Evolutionary conservation across 1,140 invertebrate species (phyloP).

Genomic region (Papilio aristodemus): DNA sequence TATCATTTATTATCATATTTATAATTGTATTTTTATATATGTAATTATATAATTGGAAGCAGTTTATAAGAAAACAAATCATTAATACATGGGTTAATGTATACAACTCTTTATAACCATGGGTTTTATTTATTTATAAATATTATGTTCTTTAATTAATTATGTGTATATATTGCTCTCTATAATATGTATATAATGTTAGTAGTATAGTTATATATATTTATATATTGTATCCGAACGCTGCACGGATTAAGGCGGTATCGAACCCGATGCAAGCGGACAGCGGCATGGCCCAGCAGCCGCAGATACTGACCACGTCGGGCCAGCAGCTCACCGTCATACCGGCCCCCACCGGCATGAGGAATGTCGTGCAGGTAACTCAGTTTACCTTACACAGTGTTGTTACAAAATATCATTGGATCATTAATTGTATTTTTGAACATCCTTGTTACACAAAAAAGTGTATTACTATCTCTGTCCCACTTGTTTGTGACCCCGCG

Average conservation of each 20-base stretch:
- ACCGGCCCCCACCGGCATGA: conserved; percentile 67
- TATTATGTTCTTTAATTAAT: no score
- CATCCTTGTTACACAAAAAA: no score
- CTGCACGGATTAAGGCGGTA: conserved; percentile 68
- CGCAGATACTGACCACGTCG: conserved; percentile 64
- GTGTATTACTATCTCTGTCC: no score
- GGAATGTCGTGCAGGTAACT: conserved; percentile 73
- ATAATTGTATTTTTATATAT: background rate
- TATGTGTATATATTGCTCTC: no score
- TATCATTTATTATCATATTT: background rate
- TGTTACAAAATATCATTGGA: no score
- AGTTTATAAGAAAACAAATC: no score
- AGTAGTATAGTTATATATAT: conserved; percentile 30
- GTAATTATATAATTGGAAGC: no score
- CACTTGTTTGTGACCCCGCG: no score
- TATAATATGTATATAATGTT: conserved; percentile 27
- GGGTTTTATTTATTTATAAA: no score
- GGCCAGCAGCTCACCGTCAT: conserved; percentile 76
- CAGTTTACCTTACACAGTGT: background rate
- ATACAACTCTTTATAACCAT: no score
- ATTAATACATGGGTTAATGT: no score
- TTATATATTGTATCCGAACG: conserved; percentile 39
- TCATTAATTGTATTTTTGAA: no score
- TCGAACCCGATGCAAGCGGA: conserved; percentile 62
- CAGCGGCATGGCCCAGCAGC: conserved; percentile 54